These are phyloP conservation scores for Gortyna flavago DNA, from an alignment of 2,888 invertebrate genomes.

Conservation along the genomic window DNA sequence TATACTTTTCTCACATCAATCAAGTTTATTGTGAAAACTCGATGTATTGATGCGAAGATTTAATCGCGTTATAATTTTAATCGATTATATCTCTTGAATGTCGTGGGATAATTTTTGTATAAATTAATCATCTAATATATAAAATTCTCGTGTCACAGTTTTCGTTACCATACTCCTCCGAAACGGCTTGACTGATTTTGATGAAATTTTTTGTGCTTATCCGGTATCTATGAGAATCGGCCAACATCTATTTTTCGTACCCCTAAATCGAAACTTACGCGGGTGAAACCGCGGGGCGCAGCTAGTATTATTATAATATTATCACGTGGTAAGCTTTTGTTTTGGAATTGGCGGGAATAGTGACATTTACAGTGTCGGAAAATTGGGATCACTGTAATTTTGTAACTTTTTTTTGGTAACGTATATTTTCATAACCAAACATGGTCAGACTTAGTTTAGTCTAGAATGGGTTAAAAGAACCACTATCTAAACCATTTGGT, in stretches of 20 bases:
- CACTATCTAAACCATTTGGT: too few species aligned
- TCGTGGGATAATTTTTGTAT: slow-evolving; percentile 36
- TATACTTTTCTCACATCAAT: slow-evolving; percentile 44
- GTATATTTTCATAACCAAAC: neutral
- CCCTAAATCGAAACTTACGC: too few species aligned
- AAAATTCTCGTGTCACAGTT: too few species aligned
- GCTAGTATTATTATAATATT: neutral
- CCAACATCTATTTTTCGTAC: too few species aligned
- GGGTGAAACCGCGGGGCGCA: too few species aligned
- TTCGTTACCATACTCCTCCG: too few species aligned
- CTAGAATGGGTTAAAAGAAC: neutral
- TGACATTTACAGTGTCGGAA: neutral
- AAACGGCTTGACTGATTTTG: too few species aligned
- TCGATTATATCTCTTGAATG: slow-evolving; percentile 27
- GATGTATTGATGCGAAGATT: slow-evolving; percentile 21
- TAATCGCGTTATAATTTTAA: slow-evolving; percentile 45
- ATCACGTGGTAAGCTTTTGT: neutral
- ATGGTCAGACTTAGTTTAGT: neutral
- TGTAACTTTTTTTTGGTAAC: neutral
- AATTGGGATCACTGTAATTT: neutral
- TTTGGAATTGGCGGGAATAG: neutral
- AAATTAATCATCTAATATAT: neutral
- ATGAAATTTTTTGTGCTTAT: too few species aligned
- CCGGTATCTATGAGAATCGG: too few species aligned
- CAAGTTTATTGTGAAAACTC: slow-evolving; percentile 17